Conservation (phyloP, 2,113 vertebrate species). For the Oreochromis aureus region DNA sequence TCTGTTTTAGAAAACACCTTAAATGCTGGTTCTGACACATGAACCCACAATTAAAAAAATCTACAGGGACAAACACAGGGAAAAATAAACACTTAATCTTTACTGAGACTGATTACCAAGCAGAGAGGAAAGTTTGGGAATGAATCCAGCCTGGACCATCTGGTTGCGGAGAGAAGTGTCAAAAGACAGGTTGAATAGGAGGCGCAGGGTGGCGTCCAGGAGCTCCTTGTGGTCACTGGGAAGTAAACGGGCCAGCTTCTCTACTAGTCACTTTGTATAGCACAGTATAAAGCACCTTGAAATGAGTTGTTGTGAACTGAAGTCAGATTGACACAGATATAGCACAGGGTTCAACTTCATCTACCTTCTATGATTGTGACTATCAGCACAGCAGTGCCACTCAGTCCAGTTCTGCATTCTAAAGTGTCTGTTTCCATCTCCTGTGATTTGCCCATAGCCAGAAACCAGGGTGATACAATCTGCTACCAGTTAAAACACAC, state of each 20-base stretch:
- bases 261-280: conserved; percentile 56
- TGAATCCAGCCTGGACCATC: conserved; percentile 89
- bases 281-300: neutral
- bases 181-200: conserved; percentile 90
- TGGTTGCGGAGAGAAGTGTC: conserved; percentile 86
- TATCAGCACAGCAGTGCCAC: neutral
- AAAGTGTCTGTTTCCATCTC: conserved; percentile 7
- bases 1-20: neutral
- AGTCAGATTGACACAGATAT: neutral
- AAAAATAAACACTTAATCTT: neutral
- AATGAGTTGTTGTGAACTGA: neutral
- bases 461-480: conserved; percentile 5
- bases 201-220: conserved; percentile 80
- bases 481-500: conserved; percentile 48
- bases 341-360: neutral
- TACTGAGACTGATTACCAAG: conserved; percentile 73
- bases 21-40: neutral
- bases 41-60: neutral
- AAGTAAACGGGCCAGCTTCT: conserved; percentile 86
- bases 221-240: conserved; percentile 87
- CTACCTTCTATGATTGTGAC: neutral
- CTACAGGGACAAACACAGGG: neutral
- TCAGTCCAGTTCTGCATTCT: neutral
- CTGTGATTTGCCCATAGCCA: conserved; percentile 25
- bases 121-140: conserved; percentile 84